Base-by-base conservation (phyloP, 2,797 vertebrate genomes). In the Lepus oiostolus region DNA sequence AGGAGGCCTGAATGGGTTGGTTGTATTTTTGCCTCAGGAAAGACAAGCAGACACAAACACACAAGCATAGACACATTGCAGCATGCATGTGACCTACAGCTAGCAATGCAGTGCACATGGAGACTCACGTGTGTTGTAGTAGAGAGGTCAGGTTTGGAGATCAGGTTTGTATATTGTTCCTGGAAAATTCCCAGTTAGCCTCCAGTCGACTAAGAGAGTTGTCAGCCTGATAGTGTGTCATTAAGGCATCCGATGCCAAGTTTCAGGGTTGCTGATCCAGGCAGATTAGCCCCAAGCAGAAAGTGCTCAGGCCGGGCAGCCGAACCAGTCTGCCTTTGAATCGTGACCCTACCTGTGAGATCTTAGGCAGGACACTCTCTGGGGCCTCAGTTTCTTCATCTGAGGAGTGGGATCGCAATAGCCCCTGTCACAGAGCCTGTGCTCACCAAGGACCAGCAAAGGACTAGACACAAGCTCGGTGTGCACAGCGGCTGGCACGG, bases 171-270 rank as follows among this genome's bases (percentile, higher is more conserved):
- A 68, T 21, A 67, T 82, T 8, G 60, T 90, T 83, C 32, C 72
- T 94, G 5, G 68, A 52, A 91, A 75, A 86, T 65, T 83, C n/a
- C 7, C 94, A 88, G 2, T 96, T 84, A 91, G 80, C 62, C 72
- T 94, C 54, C 74, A 28, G 62, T 94, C 84, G n/a, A 26, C 87
- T 21, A 63, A 70, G 47, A 38, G 26, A 4, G 32, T 30, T 58
- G n/a, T 91, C 54, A 24, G n/a, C 77, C 71, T 24, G 42, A 32
- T 76, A 58, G 30, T 7, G 0, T 65, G 91, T 87, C 89, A 35
- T 74, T 38, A 89, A 50, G 21, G n/a, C 13, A 5, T 80, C 88
- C 30, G 30, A 14, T 30, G 16, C 77, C 22, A 86, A 35, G 58
- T 50, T 72, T 90, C n/a, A 4, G 38, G 77, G 84, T 67, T 58